phyloP scores from a whole-genome alignment of 2,888 invertebrate species.

The Himalopsyche kuldschensis region DNA sequence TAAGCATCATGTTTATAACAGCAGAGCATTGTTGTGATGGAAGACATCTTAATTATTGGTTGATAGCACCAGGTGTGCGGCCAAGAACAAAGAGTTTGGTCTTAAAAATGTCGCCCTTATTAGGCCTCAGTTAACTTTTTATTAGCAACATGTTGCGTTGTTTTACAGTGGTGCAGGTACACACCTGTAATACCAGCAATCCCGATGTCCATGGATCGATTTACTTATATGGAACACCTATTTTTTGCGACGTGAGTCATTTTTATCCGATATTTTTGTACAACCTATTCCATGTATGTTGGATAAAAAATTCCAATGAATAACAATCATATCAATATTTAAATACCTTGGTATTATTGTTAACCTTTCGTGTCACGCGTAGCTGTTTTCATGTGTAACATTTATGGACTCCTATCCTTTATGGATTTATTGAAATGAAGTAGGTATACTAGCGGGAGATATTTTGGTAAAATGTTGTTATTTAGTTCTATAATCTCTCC shows the following conservation, averaged over 20 bases:
- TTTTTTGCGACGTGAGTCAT: not conserved
- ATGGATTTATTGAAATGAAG: no score
- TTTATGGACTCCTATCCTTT: no score
- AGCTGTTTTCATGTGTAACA: no score
- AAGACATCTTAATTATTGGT: not conserved
- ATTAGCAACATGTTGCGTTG: not conserved
- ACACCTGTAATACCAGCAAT: not conserved
- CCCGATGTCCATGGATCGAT: not conserved
- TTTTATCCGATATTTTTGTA: not conserved
- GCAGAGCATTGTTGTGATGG: not conserved
- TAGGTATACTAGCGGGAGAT: no score
- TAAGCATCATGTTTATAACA: no score
- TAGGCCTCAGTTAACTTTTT: not conserved
- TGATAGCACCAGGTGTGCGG: not conserved
- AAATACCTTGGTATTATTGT: no score
- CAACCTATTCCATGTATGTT: no score
- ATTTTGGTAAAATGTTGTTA: no score
- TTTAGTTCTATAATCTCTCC: no score
- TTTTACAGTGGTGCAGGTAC: not conserved
- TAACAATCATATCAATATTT: no score
- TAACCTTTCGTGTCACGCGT: no score
- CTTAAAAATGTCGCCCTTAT: not conserved
- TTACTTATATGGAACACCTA: not conserved
- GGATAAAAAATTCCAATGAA: no score
- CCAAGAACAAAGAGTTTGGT: not conserved